Evolutionary conservation across 2,797 vertebrate genomes (phyloP), one percentile per base, ranked within the genome.

Genomic region (Pangasius larnaudii): DNA sequence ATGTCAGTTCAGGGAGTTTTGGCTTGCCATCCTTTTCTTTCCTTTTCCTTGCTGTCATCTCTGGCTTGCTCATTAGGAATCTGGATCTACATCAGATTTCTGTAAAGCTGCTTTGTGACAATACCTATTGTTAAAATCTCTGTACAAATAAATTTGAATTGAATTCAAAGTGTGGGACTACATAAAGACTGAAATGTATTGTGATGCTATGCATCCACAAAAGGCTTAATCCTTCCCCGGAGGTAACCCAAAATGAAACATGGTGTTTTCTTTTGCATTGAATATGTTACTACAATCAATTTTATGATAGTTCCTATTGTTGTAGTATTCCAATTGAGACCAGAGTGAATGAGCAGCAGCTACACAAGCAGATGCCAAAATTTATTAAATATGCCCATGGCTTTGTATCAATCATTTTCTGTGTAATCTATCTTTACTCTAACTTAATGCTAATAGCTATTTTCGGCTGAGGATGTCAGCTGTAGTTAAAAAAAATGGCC

Each of bases 361-460:
- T n/a, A 63, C 79, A 81, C 42, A 80, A 87, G 85, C 88, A 90
- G 88, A 85, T 90, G 90, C 85, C 85, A 84, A 86, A 72, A 71
- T 69, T 89, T 89, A 87, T 89, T 81, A 89, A 89, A 84, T 84
- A 88, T 88, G 59, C 36, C 82, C 65, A n/a, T 84, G 84, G 78
- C 74, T 87, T 87, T 88, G 30, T 81, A 87, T 90, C 75, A 80
- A 27, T 27, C 42, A 7, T n/a, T 49, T 75, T 6, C 42, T 79
- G 16, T 79, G 51, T 11, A 36, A 56, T 79, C n/a, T 13, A 6
- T 36, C 30, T 58, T 49, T 24, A 49, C 11, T 49, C 10, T n/a
- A 75, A 75, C 46, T 18, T 51, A n/a, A 77, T 30, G 27, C 74
- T 51, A 30, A 77, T 51, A 51, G 46, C 27, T 77, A n/a, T 51